These are phyloP conservation scores for Caranx melampygus DNA, from an alignment of 2,113 vertebrate species.

Conservation along the genomic window DNA sequence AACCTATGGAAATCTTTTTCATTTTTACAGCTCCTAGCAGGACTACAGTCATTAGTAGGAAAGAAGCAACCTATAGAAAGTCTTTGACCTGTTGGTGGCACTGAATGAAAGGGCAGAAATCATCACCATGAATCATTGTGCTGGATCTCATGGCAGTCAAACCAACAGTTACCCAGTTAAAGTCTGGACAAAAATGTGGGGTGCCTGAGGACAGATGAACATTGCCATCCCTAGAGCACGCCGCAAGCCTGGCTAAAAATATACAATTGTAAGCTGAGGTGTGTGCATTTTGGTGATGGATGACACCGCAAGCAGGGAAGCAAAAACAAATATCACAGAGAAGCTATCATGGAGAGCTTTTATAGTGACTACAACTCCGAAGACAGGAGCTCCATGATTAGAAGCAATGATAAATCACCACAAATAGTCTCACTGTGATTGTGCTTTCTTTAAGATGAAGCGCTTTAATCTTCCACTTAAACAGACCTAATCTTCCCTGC, in stretches of 20 bases:
- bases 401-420: constrained; percentile 68
- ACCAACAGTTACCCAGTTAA: not conserved
- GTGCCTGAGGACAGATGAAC: not conserved
- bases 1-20: not conserved
- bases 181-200: not conserved
- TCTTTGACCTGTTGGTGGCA: not conserved
- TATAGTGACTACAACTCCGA: constrained; percentile 26
- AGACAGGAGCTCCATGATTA: constrained; percentile 44
- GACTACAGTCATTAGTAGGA: not conserved
- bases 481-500: constrained; percentile 64
- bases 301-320: constrained; percentile 26
- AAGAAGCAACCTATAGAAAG: not conserved
- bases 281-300: constrained; percentile 54
- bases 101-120: not conserved
- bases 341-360: constrained; percentile 27
- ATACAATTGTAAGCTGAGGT: constrained; percentile 30
- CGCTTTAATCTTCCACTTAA: constrained; percentile 76
- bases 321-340: constrained; percentile 61
- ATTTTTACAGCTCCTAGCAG: not conserved
- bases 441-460: constrained; percentile 66
- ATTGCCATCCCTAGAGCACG: not conserved
- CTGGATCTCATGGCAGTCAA: not conserved
- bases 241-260: constrained; percentile 29
- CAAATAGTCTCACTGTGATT: constrained; percentile 51
- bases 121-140: not conserved